Evolutionary conservation across 2,888 invertebrate species (phyloP), one percentile per base, ranked within the genome.

Genomic region (Incurvaria masculella): DNA sequence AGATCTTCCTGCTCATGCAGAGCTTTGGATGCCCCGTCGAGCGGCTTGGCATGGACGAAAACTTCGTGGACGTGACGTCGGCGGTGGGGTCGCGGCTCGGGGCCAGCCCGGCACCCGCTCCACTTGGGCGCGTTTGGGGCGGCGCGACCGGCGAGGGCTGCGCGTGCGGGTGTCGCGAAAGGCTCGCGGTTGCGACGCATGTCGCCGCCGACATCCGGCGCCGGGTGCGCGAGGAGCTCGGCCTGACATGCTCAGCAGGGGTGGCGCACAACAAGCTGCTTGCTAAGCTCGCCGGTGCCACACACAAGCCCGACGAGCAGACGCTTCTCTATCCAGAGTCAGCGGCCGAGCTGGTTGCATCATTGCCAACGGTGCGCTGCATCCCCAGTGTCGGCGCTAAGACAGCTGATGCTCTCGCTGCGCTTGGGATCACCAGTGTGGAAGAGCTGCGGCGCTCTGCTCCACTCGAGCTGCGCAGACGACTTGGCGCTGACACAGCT

Each of bases 11-110:
- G 51, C 70, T 88, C 51, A 69, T 93, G 52, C 84, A 86, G 55
- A 83, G 81, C 58, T 91, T 86, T 71, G 87, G 88, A 49, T 81
- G 84, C 45, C 70, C 83, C 44, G 89, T 92, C 0, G 93, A 94
- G 66, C 84, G 90, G 60, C 75, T 93, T 47, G 92, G 93, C 14
- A 81, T 93, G 61, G 93, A 94, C 69, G 94, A 94, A 65, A 91
- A 91, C 64, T 93, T 81, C 66, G 75, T 93, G 57, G 93, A 94
- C 73, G 86, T 92, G 54, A 87, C 89, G 53, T 80, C 83, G 49
- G 62, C 87, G 59, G 83, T 89, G 42, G 74, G 79, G 54, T 72
- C 80, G 56, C 79, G 65, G 58, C 67, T 76, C 64, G 81, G 11
- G 14, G 10, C 5, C 23, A 10, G 23, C 23, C 5, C 23, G 23